Evolutionary conservation across 2,113 vertebrate species (phyloP), one percentile per base, ranked within the genome.

Genomic region (Microcebus lehilahytsara): DNA sequence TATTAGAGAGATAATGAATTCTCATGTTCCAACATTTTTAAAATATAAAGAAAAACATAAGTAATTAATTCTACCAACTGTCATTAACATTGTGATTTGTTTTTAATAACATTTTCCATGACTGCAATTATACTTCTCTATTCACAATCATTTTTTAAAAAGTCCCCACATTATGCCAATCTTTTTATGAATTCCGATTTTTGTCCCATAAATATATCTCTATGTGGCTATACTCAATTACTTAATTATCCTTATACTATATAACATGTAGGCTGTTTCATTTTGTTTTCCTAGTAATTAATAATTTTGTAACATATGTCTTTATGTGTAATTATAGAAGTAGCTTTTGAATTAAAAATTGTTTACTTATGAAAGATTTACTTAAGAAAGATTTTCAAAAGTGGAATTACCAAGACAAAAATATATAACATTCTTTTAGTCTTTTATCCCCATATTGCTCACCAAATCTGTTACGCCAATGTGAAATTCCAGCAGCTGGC

Each of bases 211-310:
- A 84, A 85, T 5, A 25, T 69, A 51, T 58, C 10, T 93, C 46
- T 49, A 9, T 66, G 62, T 56, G 71, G 20, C 5, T 46, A 46
- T 40, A 66, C 23, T 16, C 77, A 37, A 77, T 89, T 46, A 85
- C 20, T 40, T 14, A 86, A 27, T 8, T 56, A 46, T n/a, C 64
- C 30, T 88, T 86, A 58, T 74, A 64, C 56, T 72, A 49, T 30
- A 40, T 84, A 6, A 95, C 3, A 79, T 25, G 7, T 58, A 37
- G 19, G 1, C 23, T 81, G 23, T 67, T 86, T 9, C 2, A 53
- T 46, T 96, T 92, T 91, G 34, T 49, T 93, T 93, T 71, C 19
- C 51, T 51, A 66, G 67, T 77, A 77, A 90, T 62, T 95, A 87
- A 88, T 75, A 58, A 20, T 78, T 20, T 77, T 66, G 53, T 46